Conservation (phyloP, 2,888 invertebrate species). For the Pocota personata region DNA sequence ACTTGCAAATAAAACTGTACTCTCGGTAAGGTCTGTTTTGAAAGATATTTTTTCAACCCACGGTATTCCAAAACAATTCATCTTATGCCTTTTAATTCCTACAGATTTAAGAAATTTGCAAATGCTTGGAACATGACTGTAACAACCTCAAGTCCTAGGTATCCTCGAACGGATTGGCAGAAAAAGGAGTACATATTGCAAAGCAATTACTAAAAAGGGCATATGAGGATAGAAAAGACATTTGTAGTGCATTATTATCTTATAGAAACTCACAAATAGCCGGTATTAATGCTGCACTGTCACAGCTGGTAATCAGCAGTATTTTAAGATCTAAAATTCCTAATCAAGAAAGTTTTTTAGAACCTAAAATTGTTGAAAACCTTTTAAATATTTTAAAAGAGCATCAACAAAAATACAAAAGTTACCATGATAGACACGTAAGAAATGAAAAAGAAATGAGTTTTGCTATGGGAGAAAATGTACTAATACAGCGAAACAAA, state of each 20-base stretch:
- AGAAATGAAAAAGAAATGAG: neutral
- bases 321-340: neutral
- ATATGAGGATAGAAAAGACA: constrained; percentile 6
- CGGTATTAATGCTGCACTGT: neutral
- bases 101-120: neutral
- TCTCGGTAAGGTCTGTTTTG: neutral
- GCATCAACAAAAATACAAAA: constrained; percentile 5
- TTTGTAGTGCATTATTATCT: neutral
- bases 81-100: constrained; percentile 4
- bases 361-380: neutral
- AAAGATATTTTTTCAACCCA: constrained; percentile 2
- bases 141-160: constrained; percentile 4
- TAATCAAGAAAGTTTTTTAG: neutral
- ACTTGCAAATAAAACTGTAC: too few relatives aligned
- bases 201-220: constrained; percentile 7
- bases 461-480: neutral
- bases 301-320: constrained; percentile 3
- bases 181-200: neutral
- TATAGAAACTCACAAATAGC: constrained; percentile 3
- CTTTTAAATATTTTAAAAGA: neutral
- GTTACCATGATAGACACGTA: neutral
- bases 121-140: neutral
- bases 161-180: constrained; percentile 8
- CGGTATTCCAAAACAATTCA: neutral
- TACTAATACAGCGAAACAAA: neutral